Evolutionary conservation across 2,888 invertebrate species (phyloP), one percentile per base, ranked within the genome.

Genomic region (Hemithea aestivaria): DNA sequence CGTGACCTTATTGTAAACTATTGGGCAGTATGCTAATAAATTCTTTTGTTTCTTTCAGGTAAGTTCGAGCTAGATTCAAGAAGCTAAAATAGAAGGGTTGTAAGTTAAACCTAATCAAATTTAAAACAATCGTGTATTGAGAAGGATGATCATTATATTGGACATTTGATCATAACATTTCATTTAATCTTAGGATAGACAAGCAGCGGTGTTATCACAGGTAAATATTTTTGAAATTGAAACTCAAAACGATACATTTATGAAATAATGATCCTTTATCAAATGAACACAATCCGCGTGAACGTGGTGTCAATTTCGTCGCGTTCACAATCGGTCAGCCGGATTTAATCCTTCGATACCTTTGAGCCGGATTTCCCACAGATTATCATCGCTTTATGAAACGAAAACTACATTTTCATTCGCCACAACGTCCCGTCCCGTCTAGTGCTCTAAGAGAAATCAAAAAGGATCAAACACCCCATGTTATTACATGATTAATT

Each of bases 321-420:
- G 60, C 58, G 45, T 62, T 69, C 56, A 62, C 50, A 56, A 64
- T 66, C 66, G 67, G 65, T 69, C 75, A 71, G 54, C 51, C 63
- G 58, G 57, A 62, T 74, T 77, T 70, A 72, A 73, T 73, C 69
- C 62, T 64, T 62, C 20, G 7, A 8, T 27, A 60, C 65, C 62
- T 63, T 63, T 62, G 60, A 67, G 56, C 69, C 63, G 66, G 62
- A 68, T 73, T 66, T 66, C 58, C 59, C 57, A 58, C 66, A 64
- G 69, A 74, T 75, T 66, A 71, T 71, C 63, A 56, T 56, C 60
- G 53, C 47, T 55, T 55, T 62, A 69, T 62, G 16, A 16, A 16
- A 16, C 16, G 3, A 16, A 16, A 16, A 16, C 16, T 16, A 16
- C 16, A 5, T 4, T 16, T 16, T 16, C 16, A 16, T 16, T 16